Base-by-base conservation (phyloP, 2,797 vertebrate species). In the Argyrosomus regius region DNA sequence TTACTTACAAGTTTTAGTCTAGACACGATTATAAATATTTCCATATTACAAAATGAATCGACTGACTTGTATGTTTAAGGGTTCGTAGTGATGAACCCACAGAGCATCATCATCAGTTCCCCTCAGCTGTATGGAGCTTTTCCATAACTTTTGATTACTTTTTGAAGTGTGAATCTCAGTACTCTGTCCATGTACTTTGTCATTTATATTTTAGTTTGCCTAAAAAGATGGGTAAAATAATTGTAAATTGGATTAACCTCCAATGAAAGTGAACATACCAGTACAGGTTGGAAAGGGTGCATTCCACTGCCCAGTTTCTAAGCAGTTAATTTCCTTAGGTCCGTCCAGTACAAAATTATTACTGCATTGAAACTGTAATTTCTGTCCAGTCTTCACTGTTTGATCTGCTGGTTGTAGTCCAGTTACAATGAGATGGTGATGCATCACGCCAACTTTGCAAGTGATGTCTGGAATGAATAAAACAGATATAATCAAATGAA, bases 251-350 rank as follows among this genome's bases (percentile, higher is more conserved):
- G 3, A 28, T 59, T 13, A 59, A 20, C 22, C 14, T 13, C 24
- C 8, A 28, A 17, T 52, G 4, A 72, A 54, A 65, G 14, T 60
- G 3, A 53, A 60, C 76, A 14, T 77, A 94, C 93, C 80, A 39
- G 1, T 0, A 63, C 91, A 94, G 16, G 46, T 83, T 6, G 94
- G 93, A 71, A 91, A 91, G 0, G 62, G 26, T 1, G 14, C n/a
- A 24, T n/a, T 87, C 93, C 94, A 94, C 73, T 85, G 20, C 49
- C 90, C 92, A 53, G 28, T 87, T 43, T 76, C 1, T 60, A 81
- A 79, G 66, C 94, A 95, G 54, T 82, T 16, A 45, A 89, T 67
- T 76, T 83, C 57, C 28, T 0, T 4, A 7, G 43, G 1, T 3
- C 91, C 91, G 0, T 59, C 14, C 59, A 91, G 26, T 6, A 0